A percentile compares a stretch with the other conserved stretches of the same genome.
These are phyloP conservation scores for Ammodytes marinus DNA, from an alignment of 2,113 vertebrate species.

Conservation along the genomic window DNA sequence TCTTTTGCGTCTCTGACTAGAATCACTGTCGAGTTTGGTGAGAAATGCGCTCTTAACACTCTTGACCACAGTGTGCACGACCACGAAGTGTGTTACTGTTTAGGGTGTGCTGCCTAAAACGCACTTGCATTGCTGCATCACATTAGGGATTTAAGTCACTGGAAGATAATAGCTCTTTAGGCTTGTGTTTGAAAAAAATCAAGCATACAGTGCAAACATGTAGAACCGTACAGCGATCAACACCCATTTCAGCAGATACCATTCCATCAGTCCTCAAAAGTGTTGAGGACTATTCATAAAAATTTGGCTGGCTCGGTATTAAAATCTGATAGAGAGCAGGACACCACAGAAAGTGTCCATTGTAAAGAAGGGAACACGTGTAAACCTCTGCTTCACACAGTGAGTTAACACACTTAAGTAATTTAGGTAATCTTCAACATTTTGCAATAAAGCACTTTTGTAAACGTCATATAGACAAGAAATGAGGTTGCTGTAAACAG, in stretches of 20 bases:
- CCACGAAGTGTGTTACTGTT: no score
- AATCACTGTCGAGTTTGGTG: not conserved
- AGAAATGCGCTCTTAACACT: not conserved
- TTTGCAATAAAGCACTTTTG: constrained; percentile 13
- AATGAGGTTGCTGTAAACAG: constrained; percentile 3
- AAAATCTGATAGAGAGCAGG: not conserved
- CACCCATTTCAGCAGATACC: not conserved
- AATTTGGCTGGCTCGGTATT: not conserved
- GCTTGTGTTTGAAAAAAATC: not conserved
- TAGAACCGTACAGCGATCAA: not conserved
- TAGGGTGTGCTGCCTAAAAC: no score
- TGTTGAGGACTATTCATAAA: not conserved
- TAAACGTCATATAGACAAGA: not conserved
- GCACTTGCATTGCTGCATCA: not conserved
- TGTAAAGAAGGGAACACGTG: not conserved
- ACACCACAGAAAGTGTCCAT: not conserved
- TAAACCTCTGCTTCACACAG: not conserved
- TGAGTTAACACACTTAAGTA: not conserved
- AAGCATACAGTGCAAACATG: not conserved
- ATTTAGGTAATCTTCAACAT: not conserved
- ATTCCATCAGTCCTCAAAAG: not conserved
- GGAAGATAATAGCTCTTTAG: no score
- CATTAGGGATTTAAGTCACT: no score
- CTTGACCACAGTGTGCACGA: not conserved
- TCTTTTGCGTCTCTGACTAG: not conserved